Evolutionary conservation across 2,888 invertebrate genomes (phyloP), one percentile per base, ranked within the genome.

Genomic region (Phortica magna): DNA sequence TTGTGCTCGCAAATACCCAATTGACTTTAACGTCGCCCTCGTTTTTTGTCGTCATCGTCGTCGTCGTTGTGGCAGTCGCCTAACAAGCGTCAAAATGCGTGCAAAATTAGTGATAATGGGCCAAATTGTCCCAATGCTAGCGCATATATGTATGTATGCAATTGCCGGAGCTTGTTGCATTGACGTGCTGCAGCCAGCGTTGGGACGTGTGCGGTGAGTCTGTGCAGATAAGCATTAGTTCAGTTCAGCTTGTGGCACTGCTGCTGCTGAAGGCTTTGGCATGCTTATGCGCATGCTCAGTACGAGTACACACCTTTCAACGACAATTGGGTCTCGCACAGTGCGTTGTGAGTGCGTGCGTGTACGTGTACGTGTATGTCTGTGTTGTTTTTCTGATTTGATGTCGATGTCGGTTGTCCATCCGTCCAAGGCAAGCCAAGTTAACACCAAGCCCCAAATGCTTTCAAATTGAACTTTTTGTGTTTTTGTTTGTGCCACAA

Each of bases 51-150:
- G n/a, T n/a, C n/a, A n/a, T n/a, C n/a, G n/a, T n/a, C n/a, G n/a
- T 76, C 43, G 74, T 64, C 19, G 70, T 61, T 53, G 61, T 65
- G 73, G 64, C 71, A 59, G 75, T 80, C 73, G 87, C 79, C 80
- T 83, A 88, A 86, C 82, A 84, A 87, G 88, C 81, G 81, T 76
- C 81, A 78, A 74, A 81, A 79, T 80, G 83, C 88, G 80, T 82
- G 81, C 78, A 79, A 80, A 89, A 89, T 87, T 87, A 84, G 89
- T 83, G 87, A 89, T 87, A 87, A 88, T 87, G 82, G 87, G 79
- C 86, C 84, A 87, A 85, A 88, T 85, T 88, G 87, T 87, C 80
- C 84, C 86, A 87, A 83, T 85, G 86, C 80, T 81, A 88, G 65
- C 75, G 73, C 76, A 77, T 31, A 73, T 31, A 4, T 31, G 74